These are phyloP conservation scores for Exocentrus adspersus DNA, from an alignment of 2,888 invertebrate species.

Conservation along the genomic window DNA sequence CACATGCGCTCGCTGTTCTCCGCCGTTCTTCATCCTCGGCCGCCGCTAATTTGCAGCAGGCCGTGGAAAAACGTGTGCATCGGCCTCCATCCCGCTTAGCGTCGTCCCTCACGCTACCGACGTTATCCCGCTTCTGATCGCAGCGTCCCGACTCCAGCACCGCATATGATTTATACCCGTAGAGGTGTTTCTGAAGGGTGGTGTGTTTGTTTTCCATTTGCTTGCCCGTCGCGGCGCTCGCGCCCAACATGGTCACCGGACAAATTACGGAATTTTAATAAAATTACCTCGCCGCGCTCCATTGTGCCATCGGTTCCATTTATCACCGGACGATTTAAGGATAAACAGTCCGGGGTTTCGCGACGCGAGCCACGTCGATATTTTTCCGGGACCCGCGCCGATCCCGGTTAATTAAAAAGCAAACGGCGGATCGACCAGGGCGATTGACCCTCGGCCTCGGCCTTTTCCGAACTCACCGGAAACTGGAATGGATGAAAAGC, in stretches of 20 bases:
- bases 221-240: slow-evolving; percentile 35
- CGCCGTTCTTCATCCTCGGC: slow-evolving; percentile 46
- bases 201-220: slow-evolving; percentile 48
- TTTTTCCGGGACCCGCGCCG: not conserved
- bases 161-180: slow-evolving; percentile 53
- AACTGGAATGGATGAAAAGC: too few relatives aligned
- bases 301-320: slow-evolving; percentile 36
- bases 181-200: slow-evolving; percentile 54
- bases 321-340: slow-evolving; percentile 34
- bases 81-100: slow-evolving; percentile 45
- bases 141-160: slow-evolving; percentile 44
- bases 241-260: slow-evolving; percentile 43
- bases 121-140: slow-evolving; percentile 44
- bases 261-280: slow-evolving; percentile 47
- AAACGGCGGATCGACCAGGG: not conserved
- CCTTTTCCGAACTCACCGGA: too few relatives aligned
- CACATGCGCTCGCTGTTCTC: slow-evolving; percentile 56
- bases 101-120: slow-evolving; percentile 31
- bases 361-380: slow-evolving; percentile 1
- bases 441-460: not conserved
- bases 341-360: slow-evolving; percentile 33
- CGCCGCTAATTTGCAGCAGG: slow-evolving; percentile 54
- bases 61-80: slow-evolving; percentile 52
- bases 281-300: slow-evolving; percentile 38
- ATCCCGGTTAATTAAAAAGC: not conserved